Percentiles rank a stretch among this genome's conserved stretches.
phyloP scores from a whole-genome alignment of 1,140 invertebrate species.

The Drosophila sucinea region DNA sequence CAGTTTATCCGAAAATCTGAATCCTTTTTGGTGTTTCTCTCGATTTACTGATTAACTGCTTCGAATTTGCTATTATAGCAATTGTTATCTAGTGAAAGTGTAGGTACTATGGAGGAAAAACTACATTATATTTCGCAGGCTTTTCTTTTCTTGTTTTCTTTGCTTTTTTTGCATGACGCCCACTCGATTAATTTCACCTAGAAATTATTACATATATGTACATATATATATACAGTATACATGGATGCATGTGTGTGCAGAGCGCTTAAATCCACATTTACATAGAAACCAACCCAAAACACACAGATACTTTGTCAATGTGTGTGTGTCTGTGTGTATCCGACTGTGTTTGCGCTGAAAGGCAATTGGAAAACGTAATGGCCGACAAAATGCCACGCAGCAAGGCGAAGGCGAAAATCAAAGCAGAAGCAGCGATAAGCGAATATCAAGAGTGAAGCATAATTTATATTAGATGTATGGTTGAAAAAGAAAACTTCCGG shows the following conservation, averaged over 20 bases:
- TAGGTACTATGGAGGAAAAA: slow-evolving; percentile 13
- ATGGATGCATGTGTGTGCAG: slow-evolving; percentile 6
- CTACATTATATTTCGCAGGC: slow-evolving; percentile 32
- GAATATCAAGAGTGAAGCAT: slow-evolving; percentile 46
- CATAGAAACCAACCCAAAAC: slow-evolving; percentile 25
- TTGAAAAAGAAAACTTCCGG: slow-evolving; percentile 79
- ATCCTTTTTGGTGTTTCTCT: not conserved
- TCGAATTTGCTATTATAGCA: not conserved
- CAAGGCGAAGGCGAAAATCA: slow-evolving; percentile 45
- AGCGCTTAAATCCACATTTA: slow-evolving; percentile 40
- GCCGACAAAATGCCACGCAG: slow-evolving; percentile 76
- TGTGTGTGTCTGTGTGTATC: slow-evolving; percentile 23
- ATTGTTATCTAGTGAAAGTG: not conserved
- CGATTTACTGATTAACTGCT: not conserved
- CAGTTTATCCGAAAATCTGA: not conserved
- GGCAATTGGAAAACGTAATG: slow-evolving; percentile 78
- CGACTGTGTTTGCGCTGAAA: slow-evolving; percentile 46
- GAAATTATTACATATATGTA: slow-evolving; percentile 42
- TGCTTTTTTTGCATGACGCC: slow-evolving; percentile 42
- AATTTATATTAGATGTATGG: slow-evolving; percentile 60
- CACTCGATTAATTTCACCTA: slow-evolving; percentile 56
- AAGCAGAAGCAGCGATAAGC: slow-evolving; percentile 65
- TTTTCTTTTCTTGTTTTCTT: slow-evolving; percentile 26
- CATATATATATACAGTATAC: slow-evolving; percentile 7
- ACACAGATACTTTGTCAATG: slow-evolving; percentile 25